A percentile compares a stretch with the other conserved stretches of the same genome.
Evolutionary conservation across 2,113 vertebrate species (phyloP).

Genomic region (Corydoras sp.): DNA sequence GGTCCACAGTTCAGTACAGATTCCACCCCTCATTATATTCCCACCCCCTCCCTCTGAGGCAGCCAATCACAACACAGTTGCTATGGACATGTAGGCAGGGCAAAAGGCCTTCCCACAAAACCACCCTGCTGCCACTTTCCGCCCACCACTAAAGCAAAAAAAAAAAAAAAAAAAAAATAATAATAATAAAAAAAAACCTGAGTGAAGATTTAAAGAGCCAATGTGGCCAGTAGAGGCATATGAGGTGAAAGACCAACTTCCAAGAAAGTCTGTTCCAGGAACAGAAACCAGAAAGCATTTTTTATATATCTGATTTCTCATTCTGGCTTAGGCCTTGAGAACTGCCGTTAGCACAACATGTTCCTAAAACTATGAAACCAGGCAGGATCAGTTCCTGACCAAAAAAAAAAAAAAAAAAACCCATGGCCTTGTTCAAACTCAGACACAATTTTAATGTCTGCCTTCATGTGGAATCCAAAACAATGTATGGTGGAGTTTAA

Average conservation of each 20-base stretch:
- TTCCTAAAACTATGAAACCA: neutral
- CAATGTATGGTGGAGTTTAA: no score
- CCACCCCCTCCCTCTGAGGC: constrained; percentile 47
- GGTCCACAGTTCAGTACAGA: constrained; percentile 37
- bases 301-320: neutral
- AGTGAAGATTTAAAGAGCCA: neutral
- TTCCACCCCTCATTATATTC: constrained; percentile 40
- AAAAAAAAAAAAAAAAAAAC: no score
- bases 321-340: constrained; percentile 4
- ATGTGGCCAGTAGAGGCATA: neutral
- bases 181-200: constrained; percentile 3
- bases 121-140: constrained; percentile 50
- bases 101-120: constrained; percentile 51
- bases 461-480: no score
- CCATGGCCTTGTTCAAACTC: no score
- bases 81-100: constrained; percentile 51
- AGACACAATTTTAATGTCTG: no score
- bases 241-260: neutral
- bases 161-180: constrained; percentile 4
- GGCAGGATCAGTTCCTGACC: neutral
- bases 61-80: constrained; percentile 69
- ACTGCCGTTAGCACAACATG: neutral
- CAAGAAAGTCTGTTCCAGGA: neutral
- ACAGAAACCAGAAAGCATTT: neutral
- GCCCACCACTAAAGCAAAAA: constrained; percentile 30